Evolutionary conservation across 2,113 vertebrate genomes (phyloP).

Genomic region (Oxyura jamaicensis): DNA sequence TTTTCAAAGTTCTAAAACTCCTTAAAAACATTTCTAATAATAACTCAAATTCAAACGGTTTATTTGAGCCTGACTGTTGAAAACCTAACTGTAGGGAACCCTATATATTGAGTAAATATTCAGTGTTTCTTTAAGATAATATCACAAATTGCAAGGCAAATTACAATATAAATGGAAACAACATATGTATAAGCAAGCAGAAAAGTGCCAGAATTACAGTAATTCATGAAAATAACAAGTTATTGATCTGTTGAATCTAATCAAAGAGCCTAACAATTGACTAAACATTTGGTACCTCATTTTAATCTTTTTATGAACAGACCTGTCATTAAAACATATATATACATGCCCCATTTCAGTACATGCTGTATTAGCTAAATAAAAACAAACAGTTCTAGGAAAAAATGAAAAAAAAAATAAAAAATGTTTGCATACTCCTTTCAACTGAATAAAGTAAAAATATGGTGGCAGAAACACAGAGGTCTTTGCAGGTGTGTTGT

Average conservation of each 20-base stretch:
- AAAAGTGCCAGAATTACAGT: constrained; percentile 35
- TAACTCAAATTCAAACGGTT: background rate
- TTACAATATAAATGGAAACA: constrained; percentile 56
- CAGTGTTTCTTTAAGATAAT: background rate
- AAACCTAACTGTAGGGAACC: background rate
- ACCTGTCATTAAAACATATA: background rate
- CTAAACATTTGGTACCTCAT: background rate
- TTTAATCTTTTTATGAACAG: constrained; percentile 35
- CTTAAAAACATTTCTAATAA: background rate
- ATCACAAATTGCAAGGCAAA: constrained; percentile 1
- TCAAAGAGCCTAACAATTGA: constrained; percentile 31
- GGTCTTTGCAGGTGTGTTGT: background rate
- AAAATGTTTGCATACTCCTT: background rate
- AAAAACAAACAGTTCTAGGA: background rate
- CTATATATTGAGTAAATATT: constrained; percentile 11
- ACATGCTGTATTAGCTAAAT: background rate
- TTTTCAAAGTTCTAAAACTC: constrained; percentile 10
- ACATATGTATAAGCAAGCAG: constrained; percentile 24
- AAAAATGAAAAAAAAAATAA: background rate
- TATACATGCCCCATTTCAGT: background rate
- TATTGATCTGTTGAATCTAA: constrained; percentile 42
- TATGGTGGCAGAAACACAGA: background rate
- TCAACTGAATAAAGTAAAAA: background rate
- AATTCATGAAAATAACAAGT: constrained; percentile 51
- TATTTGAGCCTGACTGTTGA: background rate